Evolutionary conservation across 2,113 vertebrate species (phyloP), one percentile per base, ranked within the genome.

Genomic region (Willisornis vidua): DNA sequence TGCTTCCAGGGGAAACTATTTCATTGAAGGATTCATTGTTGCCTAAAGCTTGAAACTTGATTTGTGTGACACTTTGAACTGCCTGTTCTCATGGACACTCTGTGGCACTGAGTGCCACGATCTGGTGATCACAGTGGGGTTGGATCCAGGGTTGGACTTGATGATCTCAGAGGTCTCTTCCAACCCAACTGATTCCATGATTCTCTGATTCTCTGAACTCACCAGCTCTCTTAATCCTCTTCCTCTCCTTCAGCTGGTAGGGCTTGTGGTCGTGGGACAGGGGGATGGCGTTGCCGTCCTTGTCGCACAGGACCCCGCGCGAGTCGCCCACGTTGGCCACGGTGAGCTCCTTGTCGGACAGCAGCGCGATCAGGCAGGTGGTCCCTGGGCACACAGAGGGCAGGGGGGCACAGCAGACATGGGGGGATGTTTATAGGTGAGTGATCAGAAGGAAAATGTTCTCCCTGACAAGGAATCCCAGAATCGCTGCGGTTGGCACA

Each of bases 221-320:
- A 99, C 99, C 99, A 8, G 99, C 99, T 96, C 99, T 98, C 95
- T 99, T 99, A 96, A 99, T 99, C 96, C 99, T 98, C 98, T 99
- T 99, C 95, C 99, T 98, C 93, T 99, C 99, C 93, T 99, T 99
- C 70, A 99, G 98, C 86, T 99, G 99, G 97, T 99, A 99, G 65
- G 99, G 99, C 93, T 99, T 99, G 98, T 99, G 99, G 93, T 99
- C 99, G 35, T 99, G 99, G 29, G 99, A 99, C 92, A 99, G 95
- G 79, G 99, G 98, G 94, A 99, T 98, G 57, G 99, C 99, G 0
- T 99, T 99, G 43, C 99, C 99, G 0, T 99, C 98, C 98, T 99
- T 99, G 98, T 99, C 99, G 10, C 99, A 99, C 26, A 99, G 96
- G 19, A 99, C 99, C 4, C 99, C 99, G 1, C 99, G 98, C 0